Evolutionary conservation across 2,888 invertebrate species (phyloP).

Genomic region (Tenthredo notha): DNA sequence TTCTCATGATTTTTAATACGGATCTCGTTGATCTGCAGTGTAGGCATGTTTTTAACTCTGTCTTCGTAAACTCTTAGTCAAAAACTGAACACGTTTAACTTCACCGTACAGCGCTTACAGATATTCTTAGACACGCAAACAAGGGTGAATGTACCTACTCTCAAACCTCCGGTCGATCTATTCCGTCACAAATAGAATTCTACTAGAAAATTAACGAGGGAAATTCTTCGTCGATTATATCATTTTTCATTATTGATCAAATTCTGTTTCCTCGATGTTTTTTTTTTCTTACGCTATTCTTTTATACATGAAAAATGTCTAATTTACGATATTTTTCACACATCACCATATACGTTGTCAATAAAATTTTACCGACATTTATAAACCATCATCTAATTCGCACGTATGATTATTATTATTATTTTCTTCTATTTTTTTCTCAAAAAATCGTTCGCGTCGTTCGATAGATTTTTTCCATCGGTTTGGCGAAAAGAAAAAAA

Average conservation of each 20-base stretch:
- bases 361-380: too few species aligned
- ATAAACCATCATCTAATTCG: too few species aligned
- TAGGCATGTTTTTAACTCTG: constrained; percentile 37
- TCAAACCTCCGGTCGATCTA: constrained; percentile 59
- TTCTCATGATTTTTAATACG: not conserved
- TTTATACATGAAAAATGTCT: too few species aligned
- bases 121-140: constrained; percentile 71
- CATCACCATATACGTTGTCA: too few species aligned
- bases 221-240: not conserved
- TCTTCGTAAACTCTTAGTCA: not conserved
- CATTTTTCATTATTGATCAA: not conserved
- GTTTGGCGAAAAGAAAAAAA: not conserved
- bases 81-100: constrained; percentile 39
- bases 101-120: constrained; percentile 63
- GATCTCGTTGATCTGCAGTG: not conserved
- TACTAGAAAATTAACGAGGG: not conserved
- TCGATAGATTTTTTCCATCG: not conserved
- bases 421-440: too few species aligned
- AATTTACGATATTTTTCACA: too few species aligned
- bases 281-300: not conserved
- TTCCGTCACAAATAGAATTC: constrained; percentile 28
- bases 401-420: too few species aligned
- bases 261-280: not conserved
- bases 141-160: constrained; percentile 74
- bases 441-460: not conserved